phyloP scores from a whole-genome alignment of 1,140 invertebrate genomes.

The Cydia amplana region DNA sequence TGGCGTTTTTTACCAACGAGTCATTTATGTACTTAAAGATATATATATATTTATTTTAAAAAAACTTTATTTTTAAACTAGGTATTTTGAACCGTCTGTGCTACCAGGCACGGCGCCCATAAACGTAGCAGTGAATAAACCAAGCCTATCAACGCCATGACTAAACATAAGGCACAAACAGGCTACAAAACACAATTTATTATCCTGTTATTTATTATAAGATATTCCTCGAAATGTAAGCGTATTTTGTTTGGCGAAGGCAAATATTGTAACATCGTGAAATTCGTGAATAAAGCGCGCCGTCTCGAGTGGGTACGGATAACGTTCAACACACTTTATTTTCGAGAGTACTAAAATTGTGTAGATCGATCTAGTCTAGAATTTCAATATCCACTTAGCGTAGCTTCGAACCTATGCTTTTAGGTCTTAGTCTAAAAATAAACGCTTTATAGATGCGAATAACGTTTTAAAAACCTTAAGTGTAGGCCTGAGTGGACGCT shows the following conservation, averaged over 20 bases:
- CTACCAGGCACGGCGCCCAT: conserved; percentile 1
- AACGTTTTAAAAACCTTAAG: too few species aligned
- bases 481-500: too few species aligned
- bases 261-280: conserved; percentile 1
- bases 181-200: conserved; percentile 26
- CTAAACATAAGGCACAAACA: conserved; percentile 9
- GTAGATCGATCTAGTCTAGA: conserved; percentile 7
- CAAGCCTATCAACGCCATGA: conserved; percentile 8
- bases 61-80: not conserved
- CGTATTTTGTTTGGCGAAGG: conserved; percentile 15
- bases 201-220: conserved; percentile 25
- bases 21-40: too few species aligned
- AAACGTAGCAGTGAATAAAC: not conserved
- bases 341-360: not conserved
- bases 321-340: not conserved
- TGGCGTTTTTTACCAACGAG: too few species aligned
- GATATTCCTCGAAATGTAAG: conserved; percentile 18
- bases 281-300: not conserved
- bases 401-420: not conserved
- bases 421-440: too few species aligned
- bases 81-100: not conserved
- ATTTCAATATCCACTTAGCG: not conserved
- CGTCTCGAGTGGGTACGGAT: conserved; percentile 10
- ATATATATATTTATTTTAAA: too few species aligned
- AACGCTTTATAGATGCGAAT: too few species aligned